Evolutionary conservation across 37 sponge, comb jelly and placozoan genomes (phyloP).

Genomic region (Dysidea cf. avara): DNA sequence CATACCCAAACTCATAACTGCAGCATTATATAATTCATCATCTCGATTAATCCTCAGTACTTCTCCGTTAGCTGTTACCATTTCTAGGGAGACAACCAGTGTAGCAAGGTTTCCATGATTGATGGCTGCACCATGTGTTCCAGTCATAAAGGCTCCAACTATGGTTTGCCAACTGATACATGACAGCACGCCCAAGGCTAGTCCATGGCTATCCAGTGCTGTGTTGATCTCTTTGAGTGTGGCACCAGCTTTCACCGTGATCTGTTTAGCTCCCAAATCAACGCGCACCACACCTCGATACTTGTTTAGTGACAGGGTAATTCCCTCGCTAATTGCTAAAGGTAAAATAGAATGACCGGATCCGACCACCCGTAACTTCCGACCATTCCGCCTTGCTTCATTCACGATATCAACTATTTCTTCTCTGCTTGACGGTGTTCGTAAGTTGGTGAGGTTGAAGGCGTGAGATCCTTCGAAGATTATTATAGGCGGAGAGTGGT

Average conservation of each 20-base stretch:
- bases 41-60: constrained; percentile 2
- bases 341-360: constrained; percentile 64
- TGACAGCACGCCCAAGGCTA: constrained; percentile 46
- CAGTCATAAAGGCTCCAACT: constrained; percentile 63
- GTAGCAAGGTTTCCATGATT: constrained; percentile 68
- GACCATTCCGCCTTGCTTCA: constrained; percentile 24
- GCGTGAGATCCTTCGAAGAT: constrained; percentile 23
- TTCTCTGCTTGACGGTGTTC: constrained; percentile 27
- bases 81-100: constrained; percentile 53
- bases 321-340: constrained; percentile 47
- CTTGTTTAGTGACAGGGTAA: constrained; percentile 46
- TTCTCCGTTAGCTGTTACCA: constrained; percentile 60
- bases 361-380: constrained; percentile 45
- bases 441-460: constrained; percentile 29
- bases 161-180: constrained; percentile 58
- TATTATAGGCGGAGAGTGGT: background rate
- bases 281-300: constrained; percentile 58
- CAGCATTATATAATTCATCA: constrained; percentile 56
- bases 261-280: constrained; percentile 21
- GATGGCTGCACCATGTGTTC: background rate
- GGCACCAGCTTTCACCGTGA: constrained; percentile 65
- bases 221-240: constrained; percentile 36
- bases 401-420: constrained; percentile 55
- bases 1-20: constrained; percentile 64
- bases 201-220: constrained; percentile 29